phyloP scores from a whole-genome alignment of 2,797 vertebrate species.

The Cyclura pinguis region DNA sequence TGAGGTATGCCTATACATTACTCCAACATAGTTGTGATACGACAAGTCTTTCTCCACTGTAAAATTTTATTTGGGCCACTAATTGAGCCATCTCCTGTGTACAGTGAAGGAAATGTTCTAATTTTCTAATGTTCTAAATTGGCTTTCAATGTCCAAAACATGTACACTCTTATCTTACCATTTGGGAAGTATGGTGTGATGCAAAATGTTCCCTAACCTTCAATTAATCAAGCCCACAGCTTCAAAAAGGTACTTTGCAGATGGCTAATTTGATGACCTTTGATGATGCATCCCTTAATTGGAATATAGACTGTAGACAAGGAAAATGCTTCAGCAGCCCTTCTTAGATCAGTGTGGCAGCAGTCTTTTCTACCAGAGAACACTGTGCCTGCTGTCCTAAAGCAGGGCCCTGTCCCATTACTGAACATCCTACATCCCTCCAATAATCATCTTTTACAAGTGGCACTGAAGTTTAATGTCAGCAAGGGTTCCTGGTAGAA shows the following conservation, averaged over 20 bases:
- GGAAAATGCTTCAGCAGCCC: background rate
- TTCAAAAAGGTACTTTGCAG: no score
- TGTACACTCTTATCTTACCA: no score
- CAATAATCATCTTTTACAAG: background rate
- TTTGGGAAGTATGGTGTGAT: no score
- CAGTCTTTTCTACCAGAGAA: background rate
- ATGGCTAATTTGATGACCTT: no score
- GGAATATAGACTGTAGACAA: no score
- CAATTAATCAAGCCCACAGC: no score
- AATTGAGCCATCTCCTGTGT: background rate
- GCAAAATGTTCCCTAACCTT: no score
- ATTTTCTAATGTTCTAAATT: no score
- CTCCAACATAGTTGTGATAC: background rate
- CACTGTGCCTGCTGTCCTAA: background rate
- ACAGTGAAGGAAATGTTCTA: background rate
- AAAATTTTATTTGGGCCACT: background rate
- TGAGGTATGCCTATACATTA: background rate
- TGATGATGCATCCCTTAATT: no score
- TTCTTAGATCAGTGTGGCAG: background rate
- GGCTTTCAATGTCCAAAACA: no score
- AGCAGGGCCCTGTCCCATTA: background rate
- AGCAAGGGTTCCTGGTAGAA: background rate
- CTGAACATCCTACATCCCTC: background rate
- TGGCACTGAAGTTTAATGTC: background rate
- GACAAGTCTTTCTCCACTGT: background rate